These are phyloP conservation scores for Hypsopygia costalis DNA, from an alignment of 2,888 invertebrate genomes.

Conservation along the genomic window DNA sequence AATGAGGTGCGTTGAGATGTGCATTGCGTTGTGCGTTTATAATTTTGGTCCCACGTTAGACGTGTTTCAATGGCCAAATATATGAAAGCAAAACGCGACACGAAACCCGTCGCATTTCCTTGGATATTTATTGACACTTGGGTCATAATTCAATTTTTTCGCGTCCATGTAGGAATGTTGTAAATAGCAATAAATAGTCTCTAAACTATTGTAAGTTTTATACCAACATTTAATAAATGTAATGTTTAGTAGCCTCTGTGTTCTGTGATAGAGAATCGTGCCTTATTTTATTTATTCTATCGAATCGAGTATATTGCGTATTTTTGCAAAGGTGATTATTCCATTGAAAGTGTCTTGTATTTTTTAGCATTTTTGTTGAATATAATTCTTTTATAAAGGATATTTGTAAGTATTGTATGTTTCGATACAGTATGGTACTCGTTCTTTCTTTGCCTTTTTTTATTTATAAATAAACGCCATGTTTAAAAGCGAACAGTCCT, in stretches of 20 bases:
- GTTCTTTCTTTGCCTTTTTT: background rate
- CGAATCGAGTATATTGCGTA: too few relatives aligned
- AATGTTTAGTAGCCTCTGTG: constrained; percentile 39
- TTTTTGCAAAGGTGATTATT: background rate
- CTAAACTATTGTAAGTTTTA: background rate
- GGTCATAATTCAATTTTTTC: background rate
- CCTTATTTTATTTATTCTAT: constrained; percentile 58
- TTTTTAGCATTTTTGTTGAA: constrained; percentile 4
- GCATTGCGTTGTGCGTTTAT: too few relatives aligned
- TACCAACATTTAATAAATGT: constrained; percentile 3
- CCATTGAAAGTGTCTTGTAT: constrained; percentile 1
- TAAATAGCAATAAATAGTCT: constrained; percentile 8
- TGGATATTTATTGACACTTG: too few relatives aligned
- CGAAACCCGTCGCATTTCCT: too few relatives aligned
- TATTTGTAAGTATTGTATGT: background rate
- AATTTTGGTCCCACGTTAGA: too few relatives aligned
- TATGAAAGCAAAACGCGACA: too few relatives aligned
- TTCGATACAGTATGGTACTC: background rate
- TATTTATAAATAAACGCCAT: constrained; percentile 13
- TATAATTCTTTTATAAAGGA: background rate
- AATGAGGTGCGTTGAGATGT: too few relatives aligned
- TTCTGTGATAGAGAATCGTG: constrained; percentile 72
- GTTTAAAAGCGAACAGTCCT: background rate
- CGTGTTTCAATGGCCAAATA: too few relatives aligned
- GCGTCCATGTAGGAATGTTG: constrained; percentile 9